A percentile compares a stretch with the other conserved stretches of the same genome.
phyloP scores from a whole-genome alignment of 2,888 invertebrate genomes.

The Spilarctia lutea region DNA sequence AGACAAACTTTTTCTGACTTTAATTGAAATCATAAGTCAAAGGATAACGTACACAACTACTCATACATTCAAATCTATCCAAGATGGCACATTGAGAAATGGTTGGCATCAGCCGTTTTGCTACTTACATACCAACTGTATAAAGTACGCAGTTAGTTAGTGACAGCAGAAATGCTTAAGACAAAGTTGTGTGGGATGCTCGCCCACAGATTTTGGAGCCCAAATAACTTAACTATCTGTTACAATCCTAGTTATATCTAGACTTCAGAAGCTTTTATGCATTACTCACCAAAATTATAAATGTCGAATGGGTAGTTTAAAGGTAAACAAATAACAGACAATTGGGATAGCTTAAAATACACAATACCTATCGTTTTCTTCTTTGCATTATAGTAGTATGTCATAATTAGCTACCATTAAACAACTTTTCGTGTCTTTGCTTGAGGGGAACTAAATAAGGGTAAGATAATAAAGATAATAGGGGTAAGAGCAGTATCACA shows the following conservation, averaged over 20 bases:
- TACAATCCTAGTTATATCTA: neutral
- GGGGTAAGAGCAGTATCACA: no score
- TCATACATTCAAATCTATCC: neutral
- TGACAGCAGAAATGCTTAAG: neutral
- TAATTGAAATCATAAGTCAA: neutral
- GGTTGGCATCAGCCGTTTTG: neutral
- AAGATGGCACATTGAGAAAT: neutral
- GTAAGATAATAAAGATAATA: no score
- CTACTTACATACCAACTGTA: neutral
- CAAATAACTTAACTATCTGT: constrained; percentile 1
- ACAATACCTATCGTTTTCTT: no score
- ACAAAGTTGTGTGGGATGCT: neutral
- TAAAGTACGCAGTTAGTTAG: neutral
- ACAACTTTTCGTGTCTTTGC: neutral
- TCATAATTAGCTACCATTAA: neutral
- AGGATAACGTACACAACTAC: neutral
- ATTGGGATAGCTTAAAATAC: neutral
- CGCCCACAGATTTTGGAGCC: neutral
- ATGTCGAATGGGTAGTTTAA: neutral
- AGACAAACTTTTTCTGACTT: neutral
- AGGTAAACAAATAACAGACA: neutral
- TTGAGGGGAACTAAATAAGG: neutral
- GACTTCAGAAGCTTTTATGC: neutral
- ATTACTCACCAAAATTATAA: neutral
- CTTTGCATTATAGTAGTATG: neutral